Conservation (phyloP, 2,113 vertebrate genomes). For the Excalfactoria chinensis region DNA sequence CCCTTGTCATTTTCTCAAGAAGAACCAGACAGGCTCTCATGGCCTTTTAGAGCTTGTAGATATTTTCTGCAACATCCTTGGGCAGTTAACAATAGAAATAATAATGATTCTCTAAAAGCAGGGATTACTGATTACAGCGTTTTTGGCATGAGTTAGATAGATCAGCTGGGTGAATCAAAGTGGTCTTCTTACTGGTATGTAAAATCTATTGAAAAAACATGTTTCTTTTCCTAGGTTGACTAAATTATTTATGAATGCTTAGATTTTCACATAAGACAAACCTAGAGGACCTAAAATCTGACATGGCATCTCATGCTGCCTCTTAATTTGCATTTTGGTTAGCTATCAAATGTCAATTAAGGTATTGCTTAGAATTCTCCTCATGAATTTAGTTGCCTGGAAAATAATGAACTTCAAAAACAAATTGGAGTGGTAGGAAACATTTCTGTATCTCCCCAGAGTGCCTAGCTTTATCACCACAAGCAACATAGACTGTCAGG, state of each 20-base stretch:
- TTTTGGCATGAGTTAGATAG: not conserved
- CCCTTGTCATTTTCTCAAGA: rapidly evolving
- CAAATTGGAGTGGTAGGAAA: conserved; percentile 13
- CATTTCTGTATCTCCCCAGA: conserved; percentile 17
- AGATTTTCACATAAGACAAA: not conserved
- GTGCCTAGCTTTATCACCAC: conserved; percentile 1
- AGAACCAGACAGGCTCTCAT: not conserved
- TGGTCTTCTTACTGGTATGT: not conserved
- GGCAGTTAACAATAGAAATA: not conserved
- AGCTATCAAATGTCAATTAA: conserved; percentile 12
- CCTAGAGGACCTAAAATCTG: not conserved
- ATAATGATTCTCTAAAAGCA: not conserved
- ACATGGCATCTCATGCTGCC: not conserved
- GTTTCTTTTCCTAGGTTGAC: not conserved
- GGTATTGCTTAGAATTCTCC: conserved; percentile 16
- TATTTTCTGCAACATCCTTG: not conserved
- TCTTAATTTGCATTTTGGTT: not conserved
- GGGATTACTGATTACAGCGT: not conserved
- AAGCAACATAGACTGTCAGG: not conserved
- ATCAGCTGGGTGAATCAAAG: not conserved
- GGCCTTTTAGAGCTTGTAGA: not conserved
- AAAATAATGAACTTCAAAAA: conserved; percentile 33
- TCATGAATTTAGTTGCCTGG: conserved; percentile 17
- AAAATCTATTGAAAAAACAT: not conserved
- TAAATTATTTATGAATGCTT: not conserved